phyloP scores from a whole-genome alignment of 2,797 vertebrate species.

The Botia kubotai region DNA sequence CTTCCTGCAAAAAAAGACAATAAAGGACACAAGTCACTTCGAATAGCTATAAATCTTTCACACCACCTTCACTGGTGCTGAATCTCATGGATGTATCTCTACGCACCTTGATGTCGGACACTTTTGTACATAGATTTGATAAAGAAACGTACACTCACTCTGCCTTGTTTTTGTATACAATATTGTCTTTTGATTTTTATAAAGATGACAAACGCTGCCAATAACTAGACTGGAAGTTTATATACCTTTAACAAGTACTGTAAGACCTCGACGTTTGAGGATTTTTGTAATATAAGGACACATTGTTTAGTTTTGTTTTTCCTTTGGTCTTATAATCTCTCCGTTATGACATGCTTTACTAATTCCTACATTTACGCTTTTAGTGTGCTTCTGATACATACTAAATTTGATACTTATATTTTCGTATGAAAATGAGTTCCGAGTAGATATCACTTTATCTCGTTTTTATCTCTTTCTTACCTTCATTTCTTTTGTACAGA shows the following conservation, averaged over 20 bases:
- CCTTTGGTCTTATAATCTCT: constrained; percentile 60
- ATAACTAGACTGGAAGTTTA: constrained; percentile 98
- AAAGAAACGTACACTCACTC: constrained; percentile 85
- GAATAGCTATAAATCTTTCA: constrained; percentile 61
- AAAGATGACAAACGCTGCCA: constrained; percentile 87
- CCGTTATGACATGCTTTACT: constrained; percentile 90
- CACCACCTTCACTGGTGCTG: constrained; percentile 92
- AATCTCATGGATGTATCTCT: constrained; percentile 89
- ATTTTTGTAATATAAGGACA: constrained; percentile 94
- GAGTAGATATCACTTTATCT: constrained; percentile 99
- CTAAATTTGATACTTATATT: constrained; percentile 99
- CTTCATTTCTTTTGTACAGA: constrained; percentile 92
- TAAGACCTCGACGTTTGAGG: constrained; percentile 98
- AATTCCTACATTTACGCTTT: constrained; percentile 98
- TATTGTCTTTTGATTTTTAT: constrained; percentile 78
- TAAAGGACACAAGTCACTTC: constrained; percentile 45
- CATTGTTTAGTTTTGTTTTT: constrained; percentile 89
- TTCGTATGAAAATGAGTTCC: constrained; percentile 99
- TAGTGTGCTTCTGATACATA: constrained; percentile 99
- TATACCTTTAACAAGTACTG: constrained; percentile 96
- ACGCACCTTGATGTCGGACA: constrained; percentile 86
- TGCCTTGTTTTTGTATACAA: constrained; percentile 91
- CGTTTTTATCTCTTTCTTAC: constrained; percentile 77
- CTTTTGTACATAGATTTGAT: constrained; percentile 94
- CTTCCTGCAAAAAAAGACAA: constrained; percentile 37